Conservation (phyloP, 2,113 vertebrate species). For the Hyperoodon ampullatus region DNA sequence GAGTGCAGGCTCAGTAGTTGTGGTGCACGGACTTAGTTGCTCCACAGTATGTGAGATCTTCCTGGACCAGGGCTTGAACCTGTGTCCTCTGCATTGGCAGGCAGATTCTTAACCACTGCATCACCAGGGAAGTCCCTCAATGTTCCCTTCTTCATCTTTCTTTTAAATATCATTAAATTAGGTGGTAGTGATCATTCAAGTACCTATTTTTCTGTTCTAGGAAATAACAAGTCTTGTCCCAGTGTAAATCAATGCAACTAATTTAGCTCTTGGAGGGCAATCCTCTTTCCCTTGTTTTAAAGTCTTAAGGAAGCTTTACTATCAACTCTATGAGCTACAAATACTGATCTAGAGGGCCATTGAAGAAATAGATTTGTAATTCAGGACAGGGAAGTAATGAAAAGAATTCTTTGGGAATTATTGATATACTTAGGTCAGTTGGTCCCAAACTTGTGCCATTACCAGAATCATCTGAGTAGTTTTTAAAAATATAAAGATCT, state of each 20-base stretch:
- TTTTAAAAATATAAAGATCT: not conserved
- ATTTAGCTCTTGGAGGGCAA: not conserved
- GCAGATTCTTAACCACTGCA: too few species aligned
- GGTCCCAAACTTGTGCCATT: not conserved
- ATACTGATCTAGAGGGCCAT: not conserved
- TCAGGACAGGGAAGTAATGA: not conserved
- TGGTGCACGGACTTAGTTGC: too few species aligned
- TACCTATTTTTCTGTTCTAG: not conserved
- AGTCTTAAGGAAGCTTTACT: not conserved
- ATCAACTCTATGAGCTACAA: not conserved
- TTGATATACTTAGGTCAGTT: not conserved
- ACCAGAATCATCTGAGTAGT: not conserved
- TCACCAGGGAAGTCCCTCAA: too few species aligned
- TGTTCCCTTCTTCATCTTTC: not conserved
- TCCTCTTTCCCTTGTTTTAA: not conserved
- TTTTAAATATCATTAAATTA: not conserved
- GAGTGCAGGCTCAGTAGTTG: too few species aligned
- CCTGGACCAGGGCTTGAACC: too few species aligned
- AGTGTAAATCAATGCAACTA: not conserved
- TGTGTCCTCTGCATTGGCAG: too few species aligned
- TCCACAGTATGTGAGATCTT: too few species aligned
- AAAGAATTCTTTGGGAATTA: not conserved
- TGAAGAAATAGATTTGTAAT: not conserved
- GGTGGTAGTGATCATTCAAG: not conserved
- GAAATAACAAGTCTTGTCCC: not conserved